Conservation (phyloP, 2,888 invertebrate species). For the Drosophila barbarae region DNA sequence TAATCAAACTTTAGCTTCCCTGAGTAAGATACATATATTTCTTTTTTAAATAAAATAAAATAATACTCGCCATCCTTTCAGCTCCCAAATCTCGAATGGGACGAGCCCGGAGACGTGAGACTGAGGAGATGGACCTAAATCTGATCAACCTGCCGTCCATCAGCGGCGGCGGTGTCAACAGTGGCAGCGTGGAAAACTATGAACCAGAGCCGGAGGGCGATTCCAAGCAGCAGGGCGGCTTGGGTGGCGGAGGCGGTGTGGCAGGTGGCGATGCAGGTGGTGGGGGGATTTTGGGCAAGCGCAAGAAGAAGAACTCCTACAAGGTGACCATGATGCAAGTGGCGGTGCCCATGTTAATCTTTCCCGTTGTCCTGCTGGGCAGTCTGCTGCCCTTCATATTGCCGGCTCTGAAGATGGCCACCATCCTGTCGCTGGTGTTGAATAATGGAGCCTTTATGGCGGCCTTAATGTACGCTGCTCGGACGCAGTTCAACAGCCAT, state of each 20-base stretch:
- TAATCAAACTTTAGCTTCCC: neutral
- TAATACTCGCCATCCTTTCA: slow-evolving; percentile 9
- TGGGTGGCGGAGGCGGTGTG: slow-evolving; percentile 21
- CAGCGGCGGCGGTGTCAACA: slow-evolving; percentile 44
- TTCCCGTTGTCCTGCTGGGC: slow-evolving; percentile 84
- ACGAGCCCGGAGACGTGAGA: slow-evolving; percentile 60
- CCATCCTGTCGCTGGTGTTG: slow-evolving; percentile 82
- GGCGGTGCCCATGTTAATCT: slow-evolving; percentile 82
- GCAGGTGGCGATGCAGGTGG: slow-evolving; percentile 27
- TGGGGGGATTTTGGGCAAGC: slow-evolving; percentile 41
- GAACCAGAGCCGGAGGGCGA: slow-evolving; percentile 67
- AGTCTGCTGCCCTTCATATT: slow-evolving; percentile 85
- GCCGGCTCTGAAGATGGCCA: slow-evolving; percentile 85
- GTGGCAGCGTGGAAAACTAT: slow-evolving; percentile 58
- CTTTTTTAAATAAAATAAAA: neutral
- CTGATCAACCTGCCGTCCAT: slow-evolving; percentile 58
- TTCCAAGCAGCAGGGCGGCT: slow-evolving; percentile 59
- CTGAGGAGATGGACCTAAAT: slow-evolving; percentile 55
- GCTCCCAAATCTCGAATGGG: slow-evolving; percentile 58
- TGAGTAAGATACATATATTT: neutral
- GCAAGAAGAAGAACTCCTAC: slow-evolving; percentile 67
- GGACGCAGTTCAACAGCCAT: slow-evolving; percentile 74
- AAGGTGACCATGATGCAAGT: slow-evolving; percentile 77
- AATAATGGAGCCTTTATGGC: slow-evolving; percentile 85
- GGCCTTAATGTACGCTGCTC: slow-evolving; percentile 80